Conservation (phyloP, 2,888 invertebrate genomes). For the Napeogenes inachia region DNA sequence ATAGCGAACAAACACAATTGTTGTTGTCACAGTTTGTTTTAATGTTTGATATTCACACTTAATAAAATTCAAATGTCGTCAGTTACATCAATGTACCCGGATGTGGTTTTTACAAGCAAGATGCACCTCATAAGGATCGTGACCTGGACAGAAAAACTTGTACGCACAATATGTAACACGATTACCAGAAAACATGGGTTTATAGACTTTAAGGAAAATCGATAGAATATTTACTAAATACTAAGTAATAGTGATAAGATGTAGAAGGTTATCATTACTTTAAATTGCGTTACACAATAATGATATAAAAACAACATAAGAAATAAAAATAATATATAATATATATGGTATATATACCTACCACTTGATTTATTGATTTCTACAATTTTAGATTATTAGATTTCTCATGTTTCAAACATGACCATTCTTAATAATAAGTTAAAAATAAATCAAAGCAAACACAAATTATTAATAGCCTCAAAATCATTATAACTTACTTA, state of each 20-base stretch:
- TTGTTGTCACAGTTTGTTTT: background rate
- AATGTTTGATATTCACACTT: conserved; percentile 2
- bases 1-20: background rate
- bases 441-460: no score
- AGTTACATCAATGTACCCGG: conserved; percentile 26
- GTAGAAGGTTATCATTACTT: no score
- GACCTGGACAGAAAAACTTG: conserved; percentile 19
- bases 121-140: conserved; percentile 32
- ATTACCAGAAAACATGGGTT: background rate
- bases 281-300: no score
- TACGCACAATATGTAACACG: conserved; percentile 8
- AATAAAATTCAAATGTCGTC: conserved; percentile 27
- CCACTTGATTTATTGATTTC: background rate
- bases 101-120: conserved; percentile 34
- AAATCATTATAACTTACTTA: no score
- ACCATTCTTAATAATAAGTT: no score
- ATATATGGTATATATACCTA: no score
- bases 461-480: no score
- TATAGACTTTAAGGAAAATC: background rate
- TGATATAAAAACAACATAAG: no score
- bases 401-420: no score
- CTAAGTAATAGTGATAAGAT: background rate
- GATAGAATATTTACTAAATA: background rate
- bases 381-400: no score
- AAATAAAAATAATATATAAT: no score